phyloP scores from a whole-genome alignment of 2,888 invertebrate genomes.

The Beris morrisii region DNA sequence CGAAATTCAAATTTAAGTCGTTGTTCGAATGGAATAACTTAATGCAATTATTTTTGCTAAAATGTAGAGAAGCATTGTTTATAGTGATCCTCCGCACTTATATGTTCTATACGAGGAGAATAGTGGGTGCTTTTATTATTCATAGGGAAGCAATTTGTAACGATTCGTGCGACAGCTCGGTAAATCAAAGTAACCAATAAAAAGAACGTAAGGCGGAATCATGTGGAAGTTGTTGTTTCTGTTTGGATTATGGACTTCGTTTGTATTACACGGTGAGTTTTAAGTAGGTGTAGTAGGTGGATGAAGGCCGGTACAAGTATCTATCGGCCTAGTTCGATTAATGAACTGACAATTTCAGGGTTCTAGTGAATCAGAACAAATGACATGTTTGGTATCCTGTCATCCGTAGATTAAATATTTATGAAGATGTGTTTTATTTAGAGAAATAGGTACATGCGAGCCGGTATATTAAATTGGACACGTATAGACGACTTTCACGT shows the following conservation, averaged over 20 bases:
- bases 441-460: too few species aligned
- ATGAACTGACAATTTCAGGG: not conserved
- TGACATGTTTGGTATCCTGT: conserved; percentile 7
- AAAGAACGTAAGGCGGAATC: not conserved
- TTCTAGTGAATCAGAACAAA: conserved; percentile 9
- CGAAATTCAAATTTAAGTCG: too few species aligned
- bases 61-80: too few species aligned
- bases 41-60: too few species aligned
- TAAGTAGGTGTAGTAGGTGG: too few species aligned
- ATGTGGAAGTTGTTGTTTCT: conserved; percentile 22
- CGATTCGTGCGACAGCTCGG: not conserved
- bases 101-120: too few species aligned
- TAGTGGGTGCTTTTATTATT: not conserved
- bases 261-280: conserved; percentile 21
- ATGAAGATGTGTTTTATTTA: not conserved
- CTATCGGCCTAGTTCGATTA: too few species aligned
- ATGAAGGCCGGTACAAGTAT: too few species aligned
- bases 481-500: too few species aligned
- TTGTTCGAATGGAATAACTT: too few species aligned
- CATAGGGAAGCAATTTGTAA: conserved; percentile 2
- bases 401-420: conserved; percentile 13
- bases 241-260: conserved; percentile 26
- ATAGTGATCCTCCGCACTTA: too few species aligned
- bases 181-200: not conserved
- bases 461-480: too few species aligned